Evolutionary conservation across 2,888 invertebrate species (phyloP).

Genomic region (Eupithecia pulchellata): DNA sequence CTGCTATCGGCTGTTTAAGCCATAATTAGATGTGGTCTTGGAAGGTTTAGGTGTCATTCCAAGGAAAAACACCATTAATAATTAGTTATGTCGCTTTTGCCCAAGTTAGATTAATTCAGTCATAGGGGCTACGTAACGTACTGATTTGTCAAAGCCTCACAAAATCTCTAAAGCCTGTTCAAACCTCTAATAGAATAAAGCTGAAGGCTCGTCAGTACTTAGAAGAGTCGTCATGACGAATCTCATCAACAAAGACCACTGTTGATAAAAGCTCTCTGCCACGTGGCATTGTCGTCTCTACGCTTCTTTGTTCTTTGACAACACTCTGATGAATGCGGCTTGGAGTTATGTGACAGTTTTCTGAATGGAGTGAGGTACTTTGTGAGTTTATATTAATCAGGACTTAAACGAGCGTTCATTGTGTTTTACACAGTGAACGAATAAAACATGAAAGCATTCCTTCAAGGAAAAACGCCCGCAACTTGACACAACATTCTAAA

Average conservation of each 20-base stretch:
- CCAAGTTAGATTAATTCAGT: too few species aligned
- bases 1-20: too few species aligned
- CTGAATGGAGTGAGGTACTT: slow-evolving; percentile 48
- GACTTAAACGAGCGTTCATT: not conserved
- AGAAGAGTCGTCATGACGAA: slow-evolving; percentile 57
- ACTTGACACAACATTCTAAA: too few species aligned
- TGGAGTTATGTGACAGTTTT: slow-evolving; percentile 50
- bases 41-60: too few species aligned
- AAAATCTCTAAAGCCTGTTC: not conserved
- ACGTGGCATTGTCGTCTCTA: slow-evolving; percentile 49
- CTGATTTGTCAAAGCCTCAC: not conserved
- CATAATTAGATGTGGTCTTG: too few species aligned
- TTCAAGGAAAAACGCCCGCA: too few species aligned
- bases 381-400: slow-evolving; percentile 12
- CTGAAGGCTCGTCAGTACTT: slow-evolving; percentile 53
- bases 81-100: too few species aligned
- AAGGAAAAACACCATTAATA: too few species aligned
- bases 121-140: not conserved
- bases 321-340: slow-evolving; percentile 55
- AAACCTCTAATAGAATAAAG: slow-evolving; percentile 33
- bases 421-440: not conserved
- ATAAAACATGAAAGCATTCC: too few species aligned
- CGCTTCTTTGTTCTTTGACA: slow-evolving; percentile 56
- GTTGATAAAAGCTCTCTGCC: slow-evolving; percentile 53
- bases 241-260: slow-evolving; percentile 67